Evolutionary conservation across 2,888 invertebrate genomes (phyloP), one percentile per base, ranked within the genome.

Genomic region (Melipona beecheii): DNA sequence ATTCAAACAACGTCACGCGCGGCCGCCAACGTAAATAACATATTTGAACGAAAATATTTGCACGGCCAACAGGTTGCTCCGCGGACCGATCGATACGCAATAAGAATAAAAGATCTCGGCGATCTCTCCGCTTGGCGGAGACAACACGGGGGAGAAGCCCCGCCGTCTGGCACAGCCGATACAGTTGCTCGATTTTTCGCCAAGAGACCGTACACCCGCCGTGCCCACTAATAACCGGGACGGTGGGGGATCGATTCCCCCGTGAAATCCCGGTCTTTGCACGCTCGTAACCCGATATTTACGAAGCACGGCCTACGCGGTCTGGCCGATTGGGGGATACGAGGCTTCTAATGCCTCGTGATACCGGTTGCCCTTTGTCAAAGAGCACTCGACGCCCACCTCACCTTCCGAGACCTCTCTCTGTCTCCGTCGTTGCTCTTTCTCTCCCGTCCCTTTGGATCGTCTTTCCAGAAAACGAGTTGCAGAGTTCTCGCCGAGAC

Each of bases 281-380:
- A 27, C 76, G 27, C 21, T 49, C 71, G 76, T 84, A 87, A 87
- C 69, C 52, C 80, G 76, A 82, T 87, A 87, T 85, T 86, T 84
- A 84, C 75, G 83, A 62, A 70, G 56, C 69, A 65, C 36, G 15
- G 4, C 27, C 49, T 43, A 9, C 15, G 2, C 43, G 17, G 17
- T 52, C 21, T 64, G 19, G 56, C 21, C 54, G 36, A 21, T 49
- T 9, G 71, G 78, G 78, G 78, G 54, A 75, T 49, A 65, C 79
- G 75, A 43, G 82, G 75, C 80, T 80, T 83, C 83, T 87, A 86
- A 87, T 81, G 85, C 77, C 9, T 9, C 78, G 85, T 73, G 83
- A 75, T 83, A 79, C 78, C 71, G 74, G 70, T 66, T 78, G 85
- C 66, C 78, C 83, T 87, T 87, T 86, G 79, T 78, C 84, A 83